A percentile compares a stretch with the other conserved stretches of the same genome.
Conservation (phyloP, 1,140 invertebrate genomes). For the Pantala flavescens region DNA sequence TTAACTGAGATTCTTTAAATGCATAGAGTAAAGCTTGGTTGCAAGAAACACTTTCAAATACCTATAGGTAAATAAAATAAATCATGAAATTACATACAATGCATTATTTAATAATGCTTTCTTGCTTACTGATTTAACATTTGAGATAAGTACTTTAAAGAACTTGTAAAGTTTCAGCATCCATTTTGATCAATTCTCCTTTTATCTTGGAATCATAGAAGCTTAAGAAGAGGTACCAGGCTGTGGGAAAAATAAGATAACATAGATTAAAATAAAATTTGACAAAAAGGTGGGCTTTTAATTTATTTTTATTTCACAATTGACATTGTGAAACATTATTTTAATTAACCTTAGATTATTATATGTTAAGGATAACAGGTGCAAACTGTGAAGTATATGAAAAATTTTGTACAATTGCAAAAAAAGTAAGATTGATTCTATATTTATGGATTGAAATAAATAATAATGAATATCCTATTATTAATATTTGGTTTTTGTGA, state of each 20-base stretch:
- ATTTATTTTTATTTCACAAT: background rate
- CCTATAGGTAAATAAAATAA: background rate
- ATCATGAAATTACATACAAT: background rate
- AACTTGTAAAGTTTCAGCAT: background rate
- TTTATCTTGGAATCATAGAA: background rate
- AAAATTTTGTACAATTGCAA: no score
- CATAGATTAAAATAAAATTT: background rate
- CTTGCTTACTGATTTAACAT: background rate
- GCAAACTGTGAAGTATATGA: no score
- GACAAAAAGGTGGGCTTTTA: background rate
- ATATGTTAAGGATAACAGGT: no score
- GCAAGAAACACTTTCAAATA: background rate
- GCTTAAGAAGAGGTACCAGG: background rate
- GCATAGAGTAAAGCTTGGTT: background rate
- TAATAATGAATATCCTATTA: no score
- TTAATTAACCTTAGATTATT: no score
- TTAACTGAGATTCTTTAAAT: slow-evolving; percentile 3
- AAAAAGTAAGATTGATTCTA: no score
- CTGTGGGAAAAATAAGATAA: background rate
- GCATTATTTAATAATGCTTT: slow-evolving; percentile 8
- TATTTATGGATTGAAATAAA: no score
- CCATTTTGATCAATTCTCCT: background rate
- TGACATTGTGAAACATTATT: no score
- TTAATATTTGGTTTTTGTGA: no score
- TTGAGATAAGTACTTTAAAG: background rate